Conservation (phyloP, 1,140 invertebrate species). For the Drosophila mayri region DNA sequence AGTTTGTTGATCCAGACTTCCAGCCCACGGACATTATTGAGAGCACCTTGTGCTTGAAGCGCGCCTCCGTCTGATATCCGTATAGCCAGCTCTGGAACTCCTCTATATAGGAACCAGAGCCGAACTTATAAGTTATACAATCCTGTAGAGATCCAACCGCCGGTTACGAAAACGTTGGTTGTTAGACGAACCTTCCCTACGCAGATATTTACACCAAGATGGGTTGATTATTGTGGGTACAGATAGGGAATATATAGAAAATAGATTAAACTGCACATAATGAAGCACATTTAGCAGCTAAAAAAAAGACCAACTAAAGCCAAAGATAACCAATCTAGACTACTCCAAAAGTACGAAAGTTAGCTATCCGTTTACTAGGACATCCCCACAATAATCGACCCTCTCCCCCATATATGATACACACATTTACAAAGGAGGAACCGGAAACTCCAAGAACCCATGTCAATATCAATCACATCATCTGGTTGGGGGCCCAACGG, state of each 20-base stretch:
- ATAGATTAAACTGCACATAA: background rate
- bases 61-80: constrained; percentile 80
- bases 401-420: constrained; percentile 12
- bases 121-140: constrained; percentile 12
- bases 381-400: constrained; percentile 11
- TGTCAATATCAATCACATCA: constrained; percentile 44
- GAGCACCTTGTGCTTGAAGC: constrained; percentile 77
- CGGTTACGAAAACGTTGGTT: constrained; percentile 35
- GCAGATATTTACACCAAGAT: constrained; percentile 5
- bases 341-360: background rate
- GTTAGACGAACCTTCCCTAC: constrained; percentile 39
- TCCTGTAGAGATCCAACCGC: constrained; percentile 59
- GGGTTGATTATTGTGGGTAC: constrained; percentile 3
- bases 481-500: background rate
- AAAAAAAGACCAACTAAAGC: background rate
- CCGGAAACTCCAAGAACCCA: constrained; percentile 15
- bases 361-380: background rate
- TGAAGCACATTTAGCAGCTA: background rate
- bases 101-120: constrained; percentile 15
- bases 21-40: constrained; percentile 85
- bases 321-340: background rate
- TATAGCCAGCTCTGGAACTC: constrained; percentile 26
- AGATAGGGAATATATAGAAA: too few relatives aligned
- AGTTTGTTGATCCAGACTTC: constrained; percentile 85
- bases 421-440: constrained; percentile 40